phyloP scores from a whole-genome alignment of 2,888 invertebrate species.

The Acleris cristana region DNA sequence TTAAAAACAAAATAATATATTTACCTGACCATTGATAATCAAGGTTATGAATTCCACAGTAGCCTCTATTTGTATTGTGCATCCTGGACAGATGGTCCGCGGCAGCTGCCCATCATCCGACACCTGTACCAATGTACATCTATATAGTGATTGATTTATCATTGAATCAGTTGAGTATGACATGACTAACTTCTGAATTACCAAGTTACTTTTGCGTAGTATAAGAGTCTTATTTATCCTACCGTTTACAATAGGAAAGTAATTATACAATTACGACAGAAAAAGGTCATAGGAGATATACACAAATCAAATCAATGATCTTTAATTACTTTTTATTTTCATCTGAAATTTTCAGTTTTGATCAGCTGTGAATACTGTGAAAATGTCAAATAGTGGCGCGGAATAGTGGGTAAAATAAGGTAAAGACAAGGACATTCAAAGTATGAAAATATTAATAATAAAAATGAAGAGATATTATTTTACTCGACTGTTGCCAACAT shows the following conservation, averaged over 20 bases:
- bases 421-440: background rate
- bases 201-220: background rate
- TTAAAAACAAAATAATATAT: conserved; percentile 7
- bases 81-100: conserved; percentile 89
- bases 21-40: conserved; percentile 87
- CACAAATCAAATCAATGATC: background rate
- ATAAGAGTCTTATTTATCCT: too few relatives aligned
- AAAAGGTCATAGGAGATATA: background rate
- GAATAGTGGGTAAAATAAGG: conserved; percentile 33
- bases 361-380: conserved; percentile 38
- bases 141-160: too few relatives aligned
- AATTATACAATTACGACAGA: background rate
- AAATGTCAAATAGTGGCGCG: conserved; percentile 53
- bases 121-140: conserved; percentile 73
- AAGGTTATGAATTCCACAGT: conserved; percentile 89
- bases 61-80: conserved; percentile 89
- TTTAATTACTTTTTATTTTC: background rate
- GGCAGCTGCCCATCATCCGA: conserved; percentile 88
- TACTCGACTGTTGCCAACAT: conserved; percentile 13
- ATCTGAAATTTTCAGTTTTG: conserved; percentile 37
- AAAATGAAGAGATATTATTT: conserved; percentile 31
- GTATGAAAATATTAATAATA: conserved; percentile 7
- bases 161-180: background rate
- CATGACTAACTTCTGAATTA: background rate
- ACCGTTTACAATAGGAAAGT: background rate